phyloP scores from a whole-genome alignment of 2,113 vertebrate genomes.

The Peromyscus maniculatus region DNA sequence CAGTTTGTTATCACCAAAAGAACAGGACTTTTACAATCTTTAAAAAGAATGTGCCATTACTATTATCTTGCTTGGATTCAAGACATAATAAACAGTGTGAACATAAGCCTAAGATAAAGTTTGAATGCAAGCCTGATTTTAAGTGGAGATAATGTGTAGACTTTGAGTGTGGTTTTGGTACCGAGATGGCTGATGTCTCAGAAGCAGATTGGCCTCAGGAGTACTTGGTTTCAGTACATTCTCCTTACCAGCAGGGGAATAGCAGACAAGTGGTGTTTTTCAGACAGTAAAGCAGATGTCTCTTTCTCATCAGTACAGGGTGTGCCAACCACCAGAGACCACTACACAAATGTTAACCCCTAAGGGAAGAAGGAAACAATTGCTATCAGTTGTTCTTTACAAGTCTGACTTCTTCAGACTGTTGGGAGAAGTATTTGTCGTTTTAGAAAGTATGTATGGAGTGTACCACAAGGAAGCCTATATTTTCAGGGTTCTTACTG shows the following conservation, averaged over 20 bases:
- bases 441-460: background rate
- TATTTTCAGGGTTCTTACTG: background rate
- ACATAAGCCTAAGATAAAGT: slow-evolving; percentile 6
- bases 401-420: slow-evolving; percentile 34
- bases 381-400: slow-evolving; percentile 50
- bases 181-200: background rate
- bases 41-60: background rate
- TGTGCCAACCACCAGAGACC: slow-evolving; percentile 82
- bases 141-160: background rate
- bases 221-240: slow-evolving; percentile 62
- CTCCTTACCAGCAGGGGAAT: slow-evolving; percentile 77
- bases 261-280: slow-evolving; percentile 76
- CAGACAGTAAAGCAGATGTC: slow-evolving; percentile 86
- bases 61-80: background rate
- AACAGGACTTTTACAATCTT: background rate
- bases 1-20: background rate
- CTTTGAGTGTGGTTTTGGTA: slow-evolving; percentile 51
- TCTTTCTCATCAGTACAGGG: slow-evolving; percentile 81
- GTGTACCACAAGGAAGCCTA: background rate
- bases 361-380: slow-evolving; percentile 70
- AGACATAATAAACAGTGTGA: background rate
- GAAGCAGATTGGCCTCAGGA: background rate
- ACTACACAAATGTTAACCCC: slow-evolving; percentile 81
- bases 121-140: slow-evolving; percentile 20
- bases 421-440: slow-evolving; percentile 43